Evolutionary conservation across 2,797 vertebrate genomes (phyloP).

Genomic region (Monodelphis domestica): DNA sequence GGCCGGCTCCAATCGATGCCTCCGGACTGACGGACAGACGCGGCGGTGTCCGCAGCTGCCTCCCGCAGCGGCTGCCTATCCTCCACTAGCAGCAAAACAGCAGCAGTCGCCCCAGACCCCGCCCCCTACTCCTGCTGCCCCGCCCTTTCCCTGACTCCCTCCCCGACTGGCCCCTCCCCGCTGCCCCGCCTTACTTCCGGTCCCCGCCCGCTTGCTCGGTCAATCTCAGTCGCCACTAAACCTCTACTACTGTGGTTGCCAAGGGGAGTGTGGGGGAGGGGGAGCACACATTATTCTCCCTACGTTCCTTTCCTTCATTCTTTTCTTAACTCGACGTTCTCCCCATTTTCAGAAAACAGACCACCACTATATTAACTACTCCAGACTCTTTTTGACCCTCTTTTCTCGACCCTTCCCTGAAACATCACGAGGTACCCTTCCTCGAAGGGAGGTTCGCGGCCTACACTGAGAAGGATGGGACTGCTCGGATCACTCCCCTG

Average conservation of each 20-base stretch:
- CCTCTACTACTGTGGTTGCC: background rate
- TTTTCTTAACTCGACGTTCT: background rate
- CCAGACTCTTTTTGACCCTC: background rate
- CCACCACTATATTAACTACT: background rate
- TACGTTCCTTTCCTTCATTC: background rate
- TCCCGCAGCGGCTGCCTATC: background rate
- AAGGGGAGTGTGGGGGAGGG: background rate
- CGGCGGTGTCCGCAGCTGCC: background rate
- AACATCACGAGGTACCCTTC: too few species aligned
- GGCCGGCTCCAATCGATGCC: background rate
- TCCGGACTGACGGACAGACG: background rate
- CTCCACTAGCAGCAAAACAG: background rate
- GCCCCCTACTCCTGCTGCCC: background rate
- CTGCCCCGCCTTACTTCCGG: slow-evolving; percentile 41
- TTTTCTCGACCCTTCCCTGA: background rate
- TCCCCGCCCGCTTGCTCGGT: background rate
- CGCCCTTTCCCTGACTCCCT: background rate
- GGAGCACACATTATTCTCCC: background rate
- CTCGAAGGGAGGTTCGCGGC: background rate
- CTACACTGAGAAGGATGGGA: background rate
- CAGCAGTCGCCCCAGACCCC: background rate
- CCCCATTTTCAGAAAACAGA: background rate
- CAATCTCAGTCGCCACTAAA: background rate
- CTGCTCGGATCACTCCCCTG: background rate
- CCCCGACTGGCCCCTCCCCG: background rate